A percentile compares a stretch with the other conserved stretches of the same genome.
Conservation (phyloP, 1,140 invertebrate genomes). For the Macrosteles quadrilineatus region DNA sequence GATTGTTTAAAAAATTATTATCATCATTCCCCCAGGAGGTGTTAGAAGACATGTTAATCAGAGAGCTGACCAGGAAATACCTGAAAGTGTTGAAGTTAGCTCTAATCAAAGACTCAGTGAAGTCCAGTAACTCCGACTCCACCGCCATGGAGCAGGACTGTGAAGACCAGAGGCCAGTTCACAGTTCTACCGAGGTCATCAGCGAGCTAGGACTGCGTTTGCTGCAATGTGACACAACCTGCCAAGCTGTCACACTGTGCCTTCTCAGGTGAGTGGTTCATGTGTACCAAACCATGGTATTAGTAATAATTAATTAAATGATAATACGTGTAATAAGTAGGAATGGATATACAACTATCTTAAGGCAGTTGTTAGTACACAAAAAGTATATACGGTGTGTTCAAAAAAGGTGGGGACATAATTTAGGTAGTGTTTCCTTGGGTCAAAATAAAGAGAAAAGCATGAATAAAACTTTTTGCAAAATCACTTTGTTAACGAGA, state of each 20-base stretch:
- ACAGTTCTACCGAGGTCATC: slow-evolving; percentile 62
- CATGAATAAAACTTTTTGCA: too few relatives aligned
- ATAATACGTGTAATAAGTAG: too few relatives aligned
- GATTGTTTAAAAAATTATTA: too few relatives aligned
- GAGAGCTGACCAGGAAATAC: slow-evolving; percentile 85
- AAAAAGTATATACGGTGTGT: too few relatives aligned
- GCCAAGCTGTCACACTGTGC: slow-evolving; percentile 63
- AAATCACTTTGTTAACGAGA: too few relatives aligned
- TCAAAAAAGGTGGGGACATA: too few relatives aligned
- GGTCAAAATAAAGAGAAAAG: too few relatives aligned
- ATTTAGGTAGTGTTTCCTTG: too few relatives aligned
- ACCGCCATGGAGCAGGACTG: slow-evolving; percentile 66
- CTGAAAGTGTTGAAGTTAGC: slow-evolving; percentile 77
- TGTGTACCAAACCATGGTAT: too few relatives aligned
- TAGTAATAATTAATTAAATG: too few relatives aligned
- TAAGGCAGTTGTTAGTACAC: too few relatives aligned
- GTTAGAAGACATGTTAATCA: slow-evolving; percentile 83
- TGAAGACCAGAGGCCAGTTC: slow-evolving; percentile 57
- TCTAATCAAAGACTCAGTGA: slow-evolving; percentile 53
- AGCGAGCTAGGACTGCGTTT: slow-evolving; percentile 72
- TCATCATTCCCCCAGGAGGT: slow-evolving; percentile 76
- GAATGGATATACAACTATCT: too few relatives aligned
- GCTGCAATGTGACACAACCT: slow-evolving; percentile 62
- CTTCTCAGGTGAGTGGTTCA: slow-evolving; percentile 64
- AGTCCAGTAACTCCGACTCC: slow-evolving; percentile 40